phyloP scores from a whole-genome alignment of 2,888 invertebrate genomes.

The Crepidodera aurea region DNA sequence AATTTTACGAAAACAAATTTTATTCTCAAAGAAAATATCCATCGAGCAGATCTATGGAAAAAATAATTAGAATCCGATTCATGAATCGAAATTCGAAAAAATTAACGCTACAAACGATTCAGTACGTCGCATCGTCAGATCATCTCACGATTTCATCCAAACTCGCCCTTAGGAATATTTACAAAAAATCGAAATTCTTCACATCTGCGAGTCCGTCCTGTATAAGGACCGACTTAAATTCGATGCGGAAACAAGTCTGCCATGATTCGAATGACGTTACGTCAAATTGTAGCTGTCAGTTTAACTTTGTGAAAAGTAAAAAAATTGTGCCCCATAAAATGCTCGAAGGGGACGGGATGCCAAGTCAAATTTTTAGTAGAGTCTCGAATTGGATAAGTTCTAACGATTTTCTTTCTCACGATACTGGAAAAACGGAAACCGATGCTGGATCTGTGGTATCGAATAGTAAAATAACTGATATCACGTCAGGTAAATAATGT shows the following conservation, averaged over 20 bases:
- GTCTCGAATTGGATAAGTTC: slow-evolving; percentile 57
- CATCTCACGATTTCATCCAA: neutral
- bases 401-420: slow-evolving; percentile 52
- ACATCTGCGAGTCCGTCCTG: neutral
- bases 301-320: slow-evolving; percentile 8
- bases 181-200: neutral
- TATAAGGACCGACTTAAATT: neutral
- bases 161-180: neutral
- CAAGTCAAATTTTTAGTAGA: slow-evolving; percentile 48
- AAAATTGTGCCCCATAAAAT: slow-evolving; percentile 45
- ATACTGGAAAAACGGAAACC: slow-evolving; percentile 37
- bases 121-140: neutral
- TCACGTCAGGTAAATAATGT: slow-evolving; percentile 47
- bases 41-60: neutral
- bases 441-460: slow-evolving; percentile 41
- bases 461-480: slow-evolving; percentile 50
- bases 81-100: neutral
- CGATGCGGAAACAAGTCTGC: neutral
- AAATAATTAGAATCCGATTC: neutral
- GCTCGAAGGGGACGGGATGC: slow-evolving; percentile 40
- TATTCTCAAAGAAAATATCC: too few species aligned
- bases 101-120: neutral
- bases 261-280: neutral
- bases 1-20: too few species aligned
- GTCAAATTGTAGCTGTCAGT: slow-evolving; percentile 23